Evolutionary conservation across 2,888 invertebrate genomes (phyloP), one percentile per base, ranked within the genome.

Genomic region (Acrocyrtus sp.): DNA sequence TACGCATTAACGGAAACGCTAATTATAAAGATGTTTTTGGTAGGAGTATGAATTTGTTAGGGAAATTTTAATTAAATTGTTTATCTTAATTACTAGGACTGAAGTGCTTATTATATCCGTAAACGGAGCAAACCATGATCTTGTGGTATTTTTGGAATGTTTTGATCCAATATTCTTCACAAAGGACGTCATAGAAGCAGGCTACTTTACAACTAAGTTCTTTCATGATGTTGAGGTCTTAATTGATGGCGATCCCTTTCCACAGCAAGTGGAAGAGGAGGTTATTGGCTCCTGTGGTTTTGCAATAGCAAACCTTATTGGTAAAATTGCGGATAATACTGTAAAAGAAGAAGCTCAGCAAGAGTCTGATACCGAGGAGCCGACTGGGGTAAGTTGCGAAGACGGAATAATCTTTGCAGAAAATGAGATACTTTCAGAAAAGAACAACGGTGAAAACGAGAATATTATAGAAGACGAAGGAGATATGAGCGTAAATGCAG

Each of bases 191-290:
- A 27, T 62, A 2, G 67, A 67, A 43, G 73, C 67, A 1, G 56
- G 57, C 3, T 67, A 48, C 24, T 67, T 67, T 22, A 67, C 73
- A 1, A 41, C 61, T n/a, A 47, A 67, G 27, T 17, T 73, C 15
- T 73, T 73, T 22, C 56, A 47, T 4, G 62, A 73, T 17, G 50
- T 73, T 1, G 62, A 68, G 24, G 62, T 73, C 3, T 51, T 73
- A 5, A 50, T 73, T 21, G 73, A 73, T 24, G 66, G 50, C n/a
- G 47, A 65, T 4, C 57, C 66, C 1, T 66, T 66, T 50, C 19
- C 47, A 1, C n/a, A n/a, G n/a, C 53, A 66, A 24, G 10, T 6
- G 21, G 50, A 61, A 5, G 1, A 4, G 1, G 4, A 8, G 26
- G 24, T n/a, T 41, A 24, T 19, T 41, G 41, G 17, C 26, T 41